Base-by-base conservation (phyloP, 2,113 vertebrate genomes). In the Alosa alosa region DNA sequence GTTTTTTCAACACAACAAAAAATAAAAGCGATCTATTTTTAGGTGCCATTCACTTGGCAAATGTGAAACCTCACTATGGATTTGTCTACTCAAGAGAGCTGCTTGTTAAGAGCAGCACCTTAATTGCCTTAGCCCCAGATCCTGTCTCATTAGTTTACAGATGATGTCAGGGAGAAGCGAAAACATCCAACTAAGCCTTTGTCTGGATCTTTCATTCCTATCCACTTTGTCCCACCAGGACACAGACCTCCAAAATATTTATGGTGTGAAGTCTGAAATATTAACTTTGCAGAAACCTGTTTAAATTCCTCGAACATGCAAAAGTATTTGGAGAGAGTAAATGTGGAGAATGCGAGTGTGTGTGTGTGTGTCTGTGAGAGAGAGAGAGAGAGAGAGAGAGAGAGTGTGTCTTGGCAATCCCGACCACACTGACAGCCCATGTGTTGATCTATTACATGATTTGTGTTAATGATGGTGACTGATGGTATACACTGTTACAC, bases 111-210 rank as follows among this genome's bases (percentile, higher is more conserved):
- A 72, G 25, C 10, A 36, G 64, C 11, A 13, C 25, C 64, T 11
- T 72, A 72, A 72, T 72, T 31, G 25, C 64, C 2, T 72, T 72
- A 36, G 25, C 25, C n/a, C 25, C 64, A 36, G 25, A 13, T 31
- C 64, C 25, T 72, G 13, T 72, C 64, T 72, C 64, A 72, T 72
- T 72, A 72, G 31, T 72, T 72, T 25, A 13, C 25, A 10, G n/a
- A 8, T 72, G 64, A 72, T 72, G 7, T 31, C 2, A 11, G 64
- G 13, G 64, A 72, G n/a, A 31, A 15, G 25, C 1, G n/a, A 72
- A 72, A 31, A 72, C 64, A 68, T 72, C 64, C 25, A 72, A 7
- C n/a, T 36, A 72, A 72, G n/a, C n/a, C 64, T 72, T 72, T 72
- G 64, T 31, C n/a, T 31, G 9, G n/a, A 72, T 72, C 64, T 31